Evolutionary conservation across 2,888 invertebrate genomes (phyloP), one percentile per base, ranked within the genome.

Genomic region (Watsonalla cultraria): DNA sequence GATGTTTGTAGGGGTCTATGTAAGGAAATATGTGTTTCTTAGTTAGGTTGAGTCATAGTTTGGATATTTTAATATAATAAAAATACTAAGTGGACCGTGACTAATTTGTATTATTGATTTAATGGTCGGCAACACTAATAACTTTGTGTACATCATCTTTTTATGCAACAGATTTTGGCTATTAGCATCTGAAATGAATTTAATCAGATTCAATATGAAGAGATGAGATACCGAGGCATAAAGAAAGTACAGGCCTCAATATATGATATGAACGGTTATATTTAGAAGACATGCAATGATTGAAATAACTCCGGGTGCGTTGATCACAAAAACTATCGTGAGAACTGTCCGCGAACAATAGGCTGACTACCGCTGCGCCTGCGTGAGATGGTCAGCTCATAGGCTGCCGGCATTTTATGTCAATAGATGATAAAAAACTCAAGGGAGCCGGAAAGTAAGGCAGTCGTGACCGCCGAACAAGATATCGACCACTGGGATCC

Each of bases 291-390:
- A 74, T 73, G 76, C 72, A 76, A 72, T 75, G 70, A 79, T 78
- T 73, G 71, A 76, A 80, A 82, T 78, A 80, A 66, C 76, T 78
- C 65, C 74, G 80, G 80, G 78, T 80, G 81, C 76, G 63, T 72
- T 68, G 70, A 67, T 70, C 74, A 80, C 58, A 84, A 85, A 85
- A 84, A 83, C 72, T 65, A 76, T 76, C 84, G 84, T 84, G 84
- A 84, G 84, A 85, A 85, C 74, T 65, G 66, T 71, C 69, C 64
- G 65, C 62, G 74, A 66, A 84, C 84, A 84, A 84, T 82, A 62
- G 70, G 46, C 45, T 61, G 70, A 69, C 74, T 74, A 69, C 74
- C 74, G 75, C 66, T 61, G 61, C 58, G 66, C 42, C 68, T 64
- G 67, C 76, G 74, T 72, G 76, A 70, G 72, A 66, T 62, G 70